A percentile compares a stretch with the other conserved stretches of the same genome.
These are phyloP conservation scores for Eristalis intricaria DNA, from an alignment of 2,888 invertebrate species.

Conservation along the genomic window DNA sequence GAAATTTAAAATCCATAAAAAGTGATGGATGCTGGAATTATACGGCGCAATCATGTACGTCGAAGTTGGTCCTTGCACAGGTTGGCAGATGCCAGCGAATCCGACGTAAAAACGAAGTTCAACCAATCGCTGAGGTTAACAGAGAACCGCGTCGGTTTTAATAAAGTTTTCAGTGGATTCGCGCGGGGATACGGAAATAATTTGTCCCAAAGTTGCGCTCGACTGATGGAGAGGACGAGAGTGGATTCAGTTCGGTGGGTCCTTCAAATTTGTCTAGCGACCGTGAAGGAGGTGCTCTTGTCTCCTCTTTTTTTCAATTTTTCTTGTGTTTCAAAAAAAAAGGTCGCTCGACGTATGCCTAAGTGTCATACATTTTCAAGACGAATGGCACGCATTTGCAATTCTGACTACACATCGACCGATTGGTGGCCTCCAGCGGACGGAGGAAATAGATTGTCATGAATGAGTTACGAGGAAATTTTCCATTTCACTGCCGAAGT, in stretches of 20 bases:
- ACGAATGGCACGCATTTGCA: neutral
- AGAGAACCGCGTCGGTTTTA: conserved; percentile 18
- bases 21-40: conserved; percentile 64
- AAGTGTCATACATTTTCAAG: neutral
- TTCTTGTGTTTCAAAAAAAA: neutral
- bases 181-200: conserved; percentile 39
- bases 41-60: conserved; percentile 33
- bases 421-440: neutral
- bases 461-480: neutral
- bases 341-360: neutral
- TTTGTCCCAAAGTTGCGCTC: conserved; percentile 32
- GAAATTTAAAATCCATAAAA: conserved; percentile 70
- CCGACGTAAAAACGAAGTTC: neutral
- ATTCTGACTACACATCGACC: neutral
- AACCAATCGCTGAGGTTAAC: neutral
- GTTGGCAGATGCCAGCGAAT: neutral
- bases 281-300: neutral
- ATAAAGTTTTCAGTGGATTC: conserved; percentile 48
- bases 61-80: conserved; percentile 37
- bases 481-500: neutral
- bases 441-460: neutral
- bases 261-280: conserved; percentile 9
- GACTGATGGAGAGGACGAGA: neutral
- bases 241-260: neutral
- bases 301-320: neutral